Evolutionary conservation across 2,888 invertebrate species (phyloP), one percentile per base, ranked within the genome.

Genomic region (Drosophila anomalata): DNA sequence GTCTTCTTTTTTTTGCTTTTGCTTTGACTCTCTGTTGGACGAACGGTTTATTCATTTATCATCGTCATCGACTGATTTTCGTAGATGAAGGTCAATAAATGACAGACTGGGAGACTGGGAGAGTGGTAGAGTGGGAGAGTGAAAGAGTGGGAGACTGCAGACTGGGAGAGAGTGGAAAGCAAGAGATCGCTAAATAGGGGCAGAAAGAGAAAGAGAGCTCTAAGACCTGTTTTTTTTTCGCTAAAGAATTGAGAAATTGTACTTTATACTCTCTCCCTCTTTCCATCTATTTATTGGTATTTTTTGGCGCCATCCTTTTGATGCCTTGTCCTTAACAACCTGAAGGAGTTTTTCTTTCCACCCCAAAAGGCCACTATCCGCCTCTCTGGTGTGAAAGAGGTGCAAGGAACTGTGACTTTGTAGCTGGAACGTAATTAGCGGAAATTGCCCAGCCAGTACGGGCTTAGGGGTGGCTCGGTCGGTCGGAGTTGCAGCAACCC

Each of bases 21-120:
- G 44, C 36, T 29, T 6, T 11, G 31, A 17, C 14, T 29, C 31
- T 4, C 29, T n/a, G 33, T 11, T 39, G n/a, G 24, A 9, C 63
- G 29, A 61, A 41, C 41, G 41, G 47, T 52, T 52, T 33, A 31
- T 52, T 33, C 47, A 68, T 69, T 68, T 51, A 68, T 70, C 67
- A 47, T 41, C 52, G 59, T 67, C 67, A 54, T 61, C 50, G 68
- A 68, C 46, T 52, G 59, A 59, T 63, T 65, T 61, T 61, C 33
- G 47, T 29, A 31, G 29, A 29, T 80, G 80, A 81, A 81, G 80
- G 80, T 81, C 80, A 80, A 44, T 56, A 60, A 65, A 61, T 61
- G 61, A 53, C 61, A 63, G 51, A 8, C 56, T 33, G 42, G 44
- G 50, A 58, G 42, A 54, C 9, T 9, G 9, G 29, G 9, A 63